Base-by-base conservation (phyloP, 2,888 invertebrate genomes). In the Drosophila eohydei region DNA sequence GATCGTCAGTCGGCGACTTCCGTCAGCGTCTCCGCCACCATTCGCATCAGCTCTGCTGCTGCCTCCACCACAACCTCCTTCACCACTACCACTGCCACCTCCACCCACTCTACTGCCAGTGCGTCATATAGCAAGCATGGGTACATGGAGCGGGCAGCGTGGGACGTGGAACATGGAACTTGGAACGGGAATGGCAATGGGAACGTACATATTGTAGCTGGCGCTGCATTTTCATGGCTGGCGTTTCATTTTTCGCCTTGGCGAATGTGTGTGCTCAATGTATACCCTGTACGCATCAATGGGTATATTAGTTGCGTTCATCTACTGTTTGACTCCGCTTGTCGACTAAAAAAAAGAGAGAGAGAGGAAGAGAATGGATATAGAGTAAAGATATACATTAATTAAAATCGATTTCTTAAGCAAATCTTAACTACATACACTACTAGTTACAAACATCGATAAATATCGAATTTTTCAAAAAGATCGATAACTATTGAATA, bases 1-100 rank as follows among this genome's bases (percentile, higher is more conserved):
- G 28, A 48, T 69, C 81, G 73, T 65, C 88, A 76, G 83, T 56
- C 76, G 71, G 56, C 86, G 65, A 89, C 87, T 88, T 89, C 89
- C 83, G 83, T 83, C 83, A 87, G 78, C 55, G 73, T 59, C 62
- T 65, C 59, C 41, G 6, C 40, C 59, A 3, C 44, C 59, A 36
- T 11, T 50, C 26, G 38, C 56, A 30, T 28, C 56, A 26, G 12
- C 48, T 46, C 30, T 58, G 21, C 44, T 41, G 43, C n/a, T 41
- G 9, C 28, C 60, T 9, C 38, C 56, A 32, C 43, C 60, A 21
- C 21, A 21, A n/a, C 54, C 50, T 32, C 32, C 50, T 21, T 4
- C 11, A 21, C 32, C 9, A 2, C 28, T 28, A 28, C 50, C 30
- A 8, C 36, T 26, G 7, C 46, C 34, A 8, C 21, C 52, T 26